Evolutionary conservation across 1,140 invertebrate species (phyloP).

Genomic region (Drosophila setifemur): DNA sequence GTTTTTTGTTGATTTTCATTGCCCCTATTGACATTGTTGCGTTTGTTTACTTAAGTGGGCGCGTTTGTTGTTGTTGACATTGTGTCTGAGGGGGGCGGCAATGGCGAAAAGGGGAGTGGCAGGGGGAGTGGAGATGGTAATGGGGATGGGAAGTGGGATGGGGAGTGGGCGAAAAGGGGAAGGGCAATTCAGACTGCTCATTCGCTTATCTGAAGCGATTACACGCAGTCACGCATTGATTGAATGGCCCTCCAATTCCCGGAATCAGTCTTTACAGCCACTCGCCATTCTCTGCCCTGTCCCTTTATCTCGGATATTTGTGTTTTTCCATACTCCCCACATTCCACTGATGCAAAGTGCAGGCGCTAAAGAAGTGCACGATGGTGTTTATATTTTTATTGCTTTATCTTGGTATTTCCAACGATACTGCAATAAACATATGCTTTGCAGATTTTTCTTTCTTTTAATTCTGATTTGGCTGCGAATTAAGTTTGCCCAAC

Average conservation of each 20-base stretch:
- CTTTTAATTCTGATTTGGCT: too few relatives aligned
- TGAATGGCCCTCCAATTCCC: slow-evolving; percentile 36
- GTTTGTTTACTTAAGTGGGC: slow-evolving; percentile 49
- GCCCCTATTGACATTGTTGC: slow-evolving; percentile 48
- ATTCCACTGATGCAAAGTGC: not conserved
- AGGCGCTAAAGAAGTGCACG: not conserved
- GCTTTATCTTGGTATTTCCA: too few relatives aligned
- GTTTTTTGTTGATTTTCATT: slow-evolving; percentile 5
- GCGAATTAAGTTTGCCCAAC: too few relatives aligned
- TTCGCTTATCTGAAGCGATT: slow-evolving; percentile 51
- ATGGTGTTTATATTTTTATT: too few relatives aligned
- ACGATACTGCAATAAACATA: too few relatives aligned
- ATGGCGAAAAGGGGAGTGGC: too few relatives aligned
- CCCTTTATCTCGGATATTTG: not conserved
- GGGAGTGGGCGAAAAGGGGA: not conserved
- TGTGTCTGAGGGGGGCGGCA: not conserved
- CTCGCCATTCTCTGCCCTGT: not conserved
- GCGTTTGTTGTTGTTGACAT: slow-evolving; percentile 47
- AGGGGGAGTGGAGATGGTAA: not conserved
- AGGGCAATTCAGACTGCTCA: not conserved
- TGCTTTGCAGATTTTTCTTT: too few relatives aligned
- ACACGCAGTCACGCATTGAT: slow-evolving; percentile 59
- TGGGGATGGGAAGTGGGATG: not conserved
- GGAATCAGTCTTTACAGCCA: slow-evolving; percentile 14
- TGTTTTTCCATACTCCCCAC: not conserved